phyloP scores from a whole-genome alignment of 1,140 invertebrate genomes.

The Nasonia vitripennis region DNA sequence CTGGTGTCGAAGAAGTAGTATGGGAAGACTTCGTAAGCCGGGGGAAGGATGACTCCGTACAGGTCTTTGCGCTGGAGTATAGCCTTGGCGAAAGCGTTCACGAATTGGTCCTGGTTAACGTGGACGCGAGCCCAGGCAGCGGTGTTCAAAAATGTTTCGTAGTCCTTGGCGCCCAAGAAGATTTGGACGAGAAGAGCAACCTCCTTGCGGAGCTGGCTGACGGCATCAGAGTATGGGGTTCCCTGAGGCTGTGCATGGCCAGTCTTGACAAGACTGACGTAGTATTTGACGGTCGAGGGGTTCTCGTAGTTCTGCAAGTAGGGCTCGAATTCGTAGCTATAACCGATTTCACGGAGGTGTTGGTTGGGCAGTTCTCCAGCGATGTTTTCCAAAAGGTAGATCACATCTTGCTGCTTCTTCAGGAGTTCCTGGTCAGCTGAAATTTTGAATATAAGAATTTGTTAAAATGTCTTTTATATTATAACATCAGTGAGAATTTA shows the following conservation, averaged over 20 bases:
- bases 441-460: slow-evolving; percentile 1
- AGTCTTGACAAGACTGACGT: slow-evolving; percentile 59
- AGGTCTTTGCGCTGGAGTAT: slow-evolving; percentile 70
- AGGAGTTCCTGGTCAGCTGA: slow-evolving; percentile 77
- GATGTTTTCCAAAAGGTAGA: slow-evolving; percentile 79
- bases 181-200: slow-evolving; percentile 67
- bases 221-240: slow-evolving; percentile 61
- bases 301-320: slow-evolving; percentile 63
- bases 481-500: neutral
- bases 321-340: slow-evolving; percentile 64
- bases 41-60: slow-evolving; percentile 70
- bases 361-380: slow-evolving; percentile 71
- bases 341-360: slow-evolving; percentile 64
- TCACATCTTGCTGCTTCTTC: slow-evolving; percentile 78
- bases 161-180: slow-evolving; percentile 72
- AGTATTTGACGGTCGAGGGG: slow-evolving; percentile 64
- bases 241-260: slow-evolving; percentile 66
- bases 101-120: slow-evolving; percentile 74
- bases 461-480: neutral
- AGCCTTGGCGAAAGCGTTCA: slow-evolving; percentile 69
- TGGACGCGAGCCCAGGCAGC: slow-evolving; percentile 72
- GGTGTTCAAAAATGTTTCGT: slow-evolving; percentile 68
- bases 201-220: slow-evolving; percentile 68
- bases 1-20: slow-evolving; percentile 73
- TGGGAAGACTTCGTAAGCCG: slow-evolving; percentile 75